Evolutionary conservation across 2,888 invertebrate species (phyloP).

Genomic region (Zygogramma bicolorata): DNA sequence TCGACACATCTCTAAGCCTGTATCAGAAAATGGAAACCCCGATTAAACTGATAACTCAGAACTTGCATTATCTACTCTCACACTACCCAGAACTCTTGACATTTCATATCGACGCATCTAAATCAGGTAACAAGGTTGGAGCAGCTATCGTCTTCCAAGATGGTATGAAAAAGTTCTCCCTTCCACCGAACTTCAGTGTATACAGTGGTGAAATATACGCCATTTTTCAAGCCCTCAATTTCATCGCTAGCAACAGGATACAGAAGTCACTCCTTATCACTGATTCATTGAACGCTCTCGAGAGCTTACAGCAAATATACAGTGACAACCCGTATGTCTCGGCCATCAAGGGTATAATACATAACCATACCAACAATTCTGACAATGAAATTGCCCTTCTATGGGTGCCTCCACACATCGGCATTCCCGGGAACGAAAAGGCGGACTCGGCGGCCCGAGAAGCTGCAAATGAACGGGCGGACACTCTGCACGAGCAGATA

Average conservation of each 20-base stretch:
- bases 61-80: background rate
- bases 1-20: background rate
- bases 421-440: background rate
- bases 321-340: background rate
- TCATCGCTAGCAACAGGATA: too few relatives aligned
- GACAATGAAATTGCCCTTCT: background rate
- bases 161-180: background rate
- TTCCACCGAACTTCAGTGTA: background rate
- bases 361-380: background rate
- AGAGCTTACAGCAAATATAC: background rate
- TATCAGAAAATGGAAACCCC: background rate
- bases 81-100: background rate
- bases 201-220: background rate
- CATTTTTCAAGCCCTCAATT: background rate
- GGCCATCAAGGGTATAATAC: background rate
- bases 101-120: background rate
- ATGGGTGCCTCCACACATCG: constrained; percentile 7
- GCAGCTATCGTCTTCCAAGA: background rate
- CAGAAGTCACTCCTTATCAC: background rate
- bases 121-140: background rate
- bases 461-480: background rate
- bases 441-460: background rate
- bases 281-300: background rate
- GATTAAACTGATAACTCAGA: background rate
- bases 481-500: background rate